Percentiles rank a stretch among this genome's conserved stretches.
Evolutionary conservation across 2,888 invertebrate genomes (phyloP).

Genomic region (Drosophila nr. perissopoda): DNA sequence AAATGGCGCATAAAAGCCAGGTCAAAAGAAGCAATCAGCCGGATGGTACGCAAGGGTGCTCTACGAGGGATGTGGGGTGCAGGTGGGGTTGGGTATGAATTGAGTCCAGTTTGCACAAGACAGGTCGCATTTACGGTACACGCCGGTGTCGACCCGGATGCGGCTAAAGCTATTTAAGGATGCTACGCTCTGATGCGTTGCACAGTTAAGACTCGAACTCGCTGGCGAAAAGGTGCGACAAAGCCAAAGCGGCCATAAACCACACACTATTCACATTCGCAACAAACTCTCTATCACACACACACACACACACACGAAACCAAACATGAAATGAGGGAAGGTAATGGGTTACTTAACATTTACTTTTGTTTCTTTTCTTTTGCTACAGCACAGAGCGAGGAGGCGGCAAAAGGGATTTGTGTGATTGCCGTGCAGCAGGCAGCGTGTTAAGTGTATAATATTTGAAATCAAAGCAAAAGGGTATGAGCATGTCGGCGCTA

Average conservation of each 20-base stretch:
- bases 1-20: conserved; percentile 64
- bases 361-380: conserved; percentile 22
- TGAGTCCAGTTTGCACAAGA: conserved; percentile 52
- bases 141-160: conserved; percentile 54
- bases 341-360: conserved; percentile 45
- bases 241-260: conserved; percentile 21
- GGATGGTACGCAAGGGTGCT: conserved; percentile 4
- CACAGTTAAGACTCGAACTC: conserved; percentile 71
- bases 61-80: not conserved
- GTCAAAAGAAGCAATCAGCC: conserved; percentile 53
- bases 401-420: conserved; percentile 23
- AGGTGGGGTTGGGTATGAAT: conserved; percentile 27
- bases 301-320: conserved; percentile 5
- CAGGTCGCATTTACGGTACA: conserved; percentile 35
- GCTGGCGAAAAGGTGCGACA: conserved; percentile 63
- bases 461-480: conserved; percentile 84
- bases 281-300: not conserved
- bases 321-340: conserved; percentile 6
- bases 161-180: conserved; percentile 74
- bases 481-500: conserved; percentile 75
- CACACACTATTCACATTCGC: conserved; percentile 8
- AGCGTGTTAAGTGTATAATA: conserved; percentile 81
- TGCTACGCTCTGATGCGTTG: conserved; percentile 75
- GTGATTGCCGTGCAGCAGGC: conserved; percentile 51
- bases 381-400: conserved; percentile 10